A percentile compares a stretch with the other conserved stretches of the same genome.
phyloP scores from a whole-genome alignment of 1,140 invertebrate species.

The Drosophila serrata region DNA sequence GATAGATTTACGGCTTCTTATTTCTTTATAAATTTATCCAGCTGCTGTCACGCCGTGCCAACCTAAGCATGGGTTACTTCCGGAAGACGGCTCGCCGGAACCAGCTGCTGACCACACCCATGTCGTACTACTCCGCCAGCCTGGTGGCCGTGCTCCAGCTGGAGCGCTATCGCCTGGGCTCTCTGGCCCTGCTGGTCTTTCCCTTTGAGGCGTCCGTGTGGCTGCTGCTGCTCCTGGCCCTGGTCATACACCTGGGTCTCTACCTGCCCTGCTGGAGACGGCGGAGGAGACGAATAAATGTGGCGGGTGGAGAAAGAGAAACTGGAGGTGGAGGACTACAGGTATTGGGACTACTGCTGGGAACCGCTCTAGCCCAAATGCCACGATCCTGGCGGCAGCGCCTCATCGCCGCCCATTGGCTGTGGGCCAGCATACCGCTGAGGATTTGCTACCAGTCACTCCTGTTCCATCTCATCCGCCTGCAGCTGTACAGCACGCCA shows the following conservation, averaged over 20 bases:
- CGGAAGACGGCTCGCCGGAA: constrained; percentile 37
- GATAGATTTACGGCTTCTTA: no score
- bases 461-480: constrained; percentile 67
- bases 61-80: constrained; percentile 68
- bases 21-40: constrained; percentile 2
- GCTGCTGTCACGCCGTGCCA: constrained; percentile 37
- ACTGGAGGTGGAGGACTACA: constrained; percentile 14
- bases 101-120: constrained; percentile 47
- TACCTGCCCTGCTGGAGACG: constrained; percentile 32
- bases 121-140: constrained; percentile 62
- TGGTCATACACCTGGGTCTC: constrained; percentile 36
- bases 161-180: constrained; percentile 47
- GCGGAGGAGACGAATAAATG: neutral
- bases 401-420: constrained; percentile 65
- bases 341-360: constrained; percentile 58
- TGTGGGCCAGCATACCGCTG: constrained; percentile 61
- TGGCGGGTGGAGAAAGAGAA: neutral
- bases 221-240: constrained; percentile 31
- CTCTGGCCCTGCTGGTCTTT: constrained; percentile 48
- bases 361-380: constrained; percentile 32
- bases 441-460: constrained; percentile 69
- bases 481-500: constrained; percentile 47
- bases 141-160: constrained; percentile 56
- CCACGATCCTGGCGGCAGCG: constrained; percentile 59
- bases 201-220: constrained; percentile 56